phyloP scores from a whole-genome alignment of 2,797 vertebrate genomes.

The Brotula barbata region DNA sequence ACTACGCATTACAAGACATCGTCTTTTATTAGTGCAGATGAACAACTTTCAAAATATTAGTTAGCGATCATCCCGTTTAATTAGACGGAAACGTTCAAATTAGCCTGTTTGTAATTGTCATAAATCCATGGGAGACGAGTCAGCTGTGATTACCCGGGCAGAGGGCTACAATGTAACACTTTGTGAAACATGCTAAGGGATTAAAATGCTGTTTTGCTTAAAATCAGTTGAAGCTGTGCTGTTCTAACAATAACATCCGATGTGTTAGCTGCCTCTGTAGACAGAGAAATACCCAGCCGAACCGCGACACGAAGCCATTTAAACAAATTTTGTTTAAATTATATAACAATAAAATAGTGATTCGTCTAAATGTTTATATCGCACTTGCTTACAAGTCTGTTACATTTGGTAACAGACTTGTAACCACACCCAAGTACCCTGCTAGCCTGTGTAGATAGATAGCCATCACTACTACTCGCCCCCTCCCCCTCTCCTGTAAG shows the following conservation, averaged over 20 bases:
- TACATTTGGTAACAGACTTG: conserved; percentile 24
- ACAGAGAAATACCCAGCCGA: conserved; percentile 42
- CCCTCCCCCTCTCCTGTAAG: conserved; percentile 73
- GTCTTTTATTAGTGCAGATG: neutral
- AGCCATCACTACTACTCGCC: conserved; percentile 56
- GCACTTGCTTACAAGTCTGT: no score
- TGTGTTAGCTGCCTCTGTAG: conserved; percentile 52
- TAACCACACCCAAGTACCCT: conserved; percentile 64
- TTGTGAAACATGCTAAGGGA: neutral
- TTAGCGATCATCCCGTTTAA: neutral
- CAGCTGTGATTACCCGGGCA: conserved; percentile 2
- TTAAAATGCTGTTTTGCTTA: neutral
- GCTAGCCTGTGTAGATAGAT: conserved; percentile 47
- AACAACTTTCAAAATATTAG: neutral
- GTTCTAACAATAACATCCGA: conserved; percentile 3
- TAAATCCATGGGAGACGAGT: conserved; percentile 10
- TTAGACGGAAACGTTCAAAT: neutral
- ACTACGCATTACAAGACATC: neutral
- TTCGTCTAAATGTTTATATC: conserved; percentile 14
- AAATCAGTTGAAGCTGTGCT: neutral
- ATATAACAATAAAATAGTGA: neutral
- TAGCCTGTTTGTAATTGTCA: neutral
- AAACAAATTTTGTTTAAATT: conserved; percentile 12
- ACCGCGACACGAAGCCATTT: conserved; percentile 8
- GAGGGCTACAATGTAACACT: neutral